Conservation (phyloP, 2,113 vertebrate genomes). For the Cottus gobio region DNA sequence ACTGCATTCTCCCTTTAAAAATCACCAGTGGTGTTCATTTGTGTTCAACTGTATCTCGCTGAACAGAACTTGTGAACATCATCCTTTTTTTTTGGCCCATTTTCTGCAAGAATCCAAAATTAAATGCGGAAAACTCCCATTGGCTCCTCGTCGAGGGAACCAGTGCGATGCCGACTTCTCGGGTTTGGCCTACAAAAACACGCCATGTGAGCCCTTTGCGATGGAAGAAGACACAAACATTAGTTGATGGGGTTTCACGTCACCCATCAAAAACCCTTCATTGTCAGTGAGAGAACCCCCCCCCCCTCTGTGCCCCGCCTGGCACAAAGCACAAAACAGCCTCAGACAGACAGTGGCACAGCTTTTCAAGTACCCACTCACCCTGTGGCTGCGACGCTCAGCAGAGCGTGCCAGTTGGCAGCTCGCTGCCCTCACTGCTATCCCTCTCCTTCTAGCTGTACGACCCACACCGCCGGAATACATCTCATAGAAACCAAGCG, state of each 20-base stretch:
- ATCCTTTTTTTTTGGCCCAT: no score
- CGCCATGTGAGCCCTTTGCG: background rate
- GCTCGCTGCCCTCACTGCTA: conserved; percentile 47
- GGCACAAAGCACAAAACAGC: conserved; percentile 57
- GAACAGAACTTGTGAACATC: no score
- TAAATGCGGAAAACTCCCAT: no score
- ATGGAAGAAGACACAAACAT: conserved; percentile 29
- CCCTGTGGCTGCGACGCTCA: conserved; percentile 62
- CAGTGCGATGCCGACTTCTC: background rate
- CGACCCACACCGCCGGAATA: conserved; percentile 49
- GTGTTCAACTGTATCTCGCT: no score
- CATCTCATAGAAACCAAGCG: background rate
- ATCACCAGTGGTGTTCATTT: no score
- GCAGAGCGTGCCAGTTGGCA: conserved; percentile 66
- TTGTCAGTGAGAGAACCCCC: conserved; percentile 52
- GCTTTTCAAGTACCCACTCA: conserved; percentile 67
- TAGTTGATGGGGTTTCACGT: conserved; percentile 40
- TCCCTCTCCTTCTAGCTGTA: conserved; percentile 40
- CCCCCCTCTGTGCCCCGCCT: conserved; percentile 35
- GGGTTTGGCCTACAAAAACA: no score
- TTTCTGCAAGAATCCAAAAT: no score
- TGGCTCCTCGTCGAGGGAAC: no score
- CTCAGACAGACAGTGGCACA: conserved; percentile 61
- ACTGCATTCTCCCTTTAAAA: no score
- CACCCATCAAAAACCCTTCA: conserved; percentile 54